Percentiles rank a stretch among this genome's conserved stretches.
phyloP scores from a whole-genome alignment of 2,888 invertebrate genomes.

The Druceiella hillmani region DNA sequence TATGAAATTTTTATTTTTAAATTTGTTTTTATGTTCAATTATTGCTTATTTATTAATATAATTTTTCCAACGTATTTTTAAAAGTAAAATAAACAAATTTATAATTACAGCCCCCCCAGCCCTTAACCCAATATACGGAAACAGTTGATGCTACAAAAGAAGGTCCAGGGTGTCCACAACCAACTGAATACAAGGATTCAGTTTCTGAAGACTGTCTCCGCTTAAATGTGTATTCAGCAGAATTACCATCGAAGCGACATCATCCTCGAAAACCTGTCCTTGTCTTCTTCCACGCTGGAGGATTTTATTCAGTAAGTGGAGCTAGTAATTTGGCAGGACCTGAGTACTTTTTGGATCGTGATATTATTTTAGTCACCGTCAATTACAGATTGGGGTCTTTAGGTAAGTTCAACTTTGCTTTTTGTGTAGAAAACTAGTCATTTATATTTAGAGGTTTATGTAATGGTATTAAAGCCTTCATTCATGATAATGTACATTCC shows the following conservation, averaged over 20 bases:
- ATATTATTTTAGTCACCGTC: conserved; percentile 59
- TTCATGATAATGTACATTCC: no score
- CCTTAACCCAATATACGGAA: conserved; percentile 42
- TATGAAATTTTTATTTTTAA: no score
- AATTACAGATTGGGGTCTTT: conserved; percentile 59
- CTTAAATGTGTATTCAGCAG: conserved; percentile 52
- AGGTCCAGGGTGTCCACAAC: conserved; percentile 53
- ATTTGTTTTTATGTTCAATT: no score
- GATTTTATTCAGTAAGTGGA: conserved; percentile 56
- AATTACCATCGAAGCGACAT: no score
- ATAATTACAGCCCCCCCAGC: conserved; percentile 50
- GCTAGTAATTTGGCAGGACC: conserved; percentile 54
- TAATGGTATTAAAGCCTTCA: no score
- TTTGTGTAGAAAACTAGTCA: no score
- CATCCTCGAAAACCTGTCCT: no score
- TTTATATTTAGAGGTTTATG: no score
- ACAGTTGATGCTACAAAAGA: conserved; percentile 52
- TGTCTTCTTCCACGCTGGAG: conserved; percentile 63
- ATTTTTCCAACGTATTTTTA: no score
- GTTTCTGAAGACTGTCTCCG: conserved; percentile 49
- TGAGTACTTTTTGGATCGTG: conserved; percentile 57
- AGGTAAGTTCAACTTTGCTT: conserved; percentile 27
- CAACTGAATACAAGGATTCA: conserved; percentile 25
- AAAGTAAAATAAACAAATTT: no score
- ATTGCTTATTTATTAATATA: no score